Conservation (phyloP, 2,797 vertebrate species). For the Carduelis carduelis region DNA sequence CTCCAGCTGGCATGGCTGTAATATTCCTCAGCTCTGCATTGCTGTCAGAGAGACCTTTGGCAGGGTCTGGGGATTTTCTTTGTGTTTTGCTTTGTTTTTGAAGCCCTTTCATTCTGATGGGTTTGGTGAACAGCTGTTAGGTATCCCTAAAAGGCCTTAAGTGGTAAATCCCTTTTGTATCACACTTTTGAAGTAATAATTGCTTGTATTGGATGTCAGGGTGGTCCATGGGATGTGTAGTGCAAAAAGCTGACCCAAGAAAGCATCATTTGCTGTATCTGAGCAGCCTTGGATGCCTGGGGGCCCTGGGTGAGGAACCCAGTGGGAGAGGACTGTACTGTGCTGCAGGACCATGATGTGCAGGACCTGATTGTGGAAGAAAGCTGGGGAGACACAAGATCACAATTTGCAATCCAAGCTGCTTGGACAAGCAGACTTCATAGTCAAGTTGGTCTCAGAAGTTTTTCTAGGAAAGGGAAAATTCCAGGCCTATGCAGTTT, state of each 20-base stretch:
- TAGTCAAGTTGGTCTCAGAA: background rate
- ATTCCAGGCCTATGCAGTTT: background rate
- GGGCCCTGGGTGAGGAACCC: background rate
- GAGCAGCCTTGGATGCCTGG: background rate
- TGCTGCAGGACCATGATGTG: background rate
- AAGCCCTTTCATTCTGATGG: background rate
- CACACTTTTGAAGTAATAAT: background rate
- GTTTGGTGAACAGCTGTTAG: background rate
- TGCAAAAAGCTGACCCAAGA: background rate
- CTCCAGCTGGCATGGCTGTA: background rate
- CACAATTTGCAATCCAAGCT: background rate
- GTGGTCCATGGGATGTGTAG: background rate
- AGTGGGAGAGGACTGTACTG: fast-evolving
- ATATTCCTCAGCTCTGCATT: background rate
- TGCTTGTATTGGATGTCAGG: background rate
- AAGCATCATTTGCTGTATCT: background rate
- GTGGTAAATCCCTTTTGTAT: background rate
- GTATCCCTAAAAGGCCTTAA: background rate
- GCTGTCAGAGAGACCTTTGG: background rate
- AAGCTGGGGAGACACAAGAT: background rate
- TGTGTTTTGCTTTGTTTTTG: background rate
- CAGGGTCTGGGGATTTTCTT: background rate
- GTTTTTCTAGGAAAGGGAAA: background rate
- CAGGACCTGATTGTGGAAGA: background rate
- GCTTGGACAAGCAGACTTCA: background rate